Percentiles rank a stretch among this genome's conserved stretches.
Evolutionary conservation across 2,888 invertebrate species (phyloP).

Genomic region (Eugnorisma glareosa): DNA sequence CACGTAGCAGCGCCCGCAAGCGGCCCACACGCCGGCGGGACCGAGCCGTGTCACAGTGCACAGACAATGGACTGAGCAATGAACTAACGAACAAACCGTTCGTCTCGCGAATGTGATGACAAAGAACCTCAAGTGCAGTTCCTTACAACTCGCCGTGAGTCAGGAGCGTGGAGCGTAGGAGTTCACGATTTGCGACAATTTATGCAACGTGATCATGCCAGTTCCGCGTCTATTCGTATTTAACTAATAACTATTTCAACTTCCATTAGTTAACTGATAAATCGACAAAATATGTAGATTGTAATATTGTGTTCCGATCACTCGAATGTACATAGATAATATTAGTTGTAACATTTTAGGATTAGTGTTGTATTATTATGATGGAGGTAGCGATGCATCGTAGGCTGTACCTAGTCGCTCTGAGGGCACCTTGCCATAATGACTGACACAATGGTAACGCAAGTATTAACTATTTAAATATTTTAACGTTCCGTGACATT

Average conservation of each 20-base stretch:
- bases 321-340: slow-evolving; percentile 53
- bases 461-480: slow-evolving; percentile 65
- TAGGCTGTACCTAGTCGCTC: slow-evolving; percentile 53
- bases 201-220: slow-evolving; percentile 26
- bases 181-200: slow-evolving; percentile 21
- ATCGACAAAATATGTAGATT: slow-evolving; percentile 32
- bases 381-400: slow-evolving; percentile 43
- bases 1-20: slow-evolving; percentile 91
- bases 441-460: slow-evolving; percentile 65
- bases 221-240: slow-evolving; percentile 45
- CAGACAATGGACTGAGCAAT: slow-evolving; percentile 19
- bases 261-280: slow-evolving; percentile 55
- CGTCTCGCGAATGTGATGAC: slow-evolving; percentile 14
- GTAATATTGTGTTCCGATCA: slow-evolving; percentile 42
- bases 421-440: slow-evolving; percentile 60
- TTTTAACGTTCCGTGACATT: slow-evolving; percentile 63
- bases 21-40: not conserved
- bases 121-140: slow-evolving; percentile 18
- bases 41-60: slow-evolving; percentile 1
- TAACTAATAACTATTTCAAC: slow-evolving; percentile 51
- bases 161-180: slow-evolving; percentile 33
- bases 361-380: slow-evolving; percentile 35
- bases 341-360: slow-evolving; percentile 39
- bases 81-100: slow-evolving; percentile 8
- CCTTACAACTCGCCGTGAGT: slow-evolving; percentile 13